Percentiles rank a stretch among this genome's conserved stretches.
phyloP scores from a whole-genome alignment of 2,888 invertebrate species.

The Drosophila limbata region DNA sequence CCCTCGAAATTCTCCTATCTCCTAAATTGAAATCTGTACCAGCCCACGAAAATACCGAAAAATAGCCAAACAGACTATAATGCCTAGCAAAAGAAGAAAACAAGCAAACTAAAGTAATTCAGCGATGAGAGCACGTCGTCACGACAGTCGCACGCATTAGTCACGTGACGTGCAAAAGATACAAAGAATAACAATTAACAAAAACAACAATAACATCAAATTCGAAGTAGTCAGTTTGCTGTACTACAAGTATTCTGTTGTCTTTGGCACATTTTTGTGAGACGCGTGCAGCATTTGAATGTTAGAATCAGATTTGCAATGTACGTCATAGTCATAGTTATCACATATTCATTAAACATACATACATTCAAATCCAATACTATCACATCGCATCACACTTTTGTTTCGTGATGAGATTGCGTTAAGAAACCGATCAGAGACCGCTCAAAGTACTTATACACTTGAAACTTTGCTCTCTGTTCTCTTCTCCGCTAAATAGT shows the following conservation, averaged over 20 bases:
- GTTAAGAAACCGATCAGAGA: conserved; percentile 2
- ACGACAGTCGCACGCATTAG: neutral
- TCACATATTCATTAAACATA: conserved; percentile 8
- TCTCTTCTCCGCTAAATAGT: conserved; percentile 28
- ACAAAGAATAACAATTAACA: conserved; percentile 5
- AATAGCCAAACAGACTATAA: neutral
- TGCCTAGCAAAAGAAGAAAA: conserved; percentile 1
- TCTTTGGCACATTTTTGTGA: conserved; percentile 21
- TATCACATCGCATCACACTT: conserved; percentile 36
- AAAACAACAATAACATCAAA: neutral
- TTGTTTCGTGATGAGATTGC: conserved; percentile 37
- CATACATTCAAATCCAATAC: neutral
- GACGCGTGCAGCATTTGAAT: conserved; percentile 33
- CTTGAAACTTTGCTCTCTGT: neutral
- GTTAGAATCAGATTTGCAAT: conserved; percentile 33
- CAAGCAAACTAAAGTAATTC: neutral
- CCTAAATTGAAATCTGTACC: neutral
- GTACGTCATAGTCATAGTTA: conserved; percentile 48
- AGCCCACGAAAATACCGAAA: neutral
- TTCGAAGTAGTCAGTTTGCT: neutral
- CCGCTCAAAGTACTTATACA: conserved; percentile 1
- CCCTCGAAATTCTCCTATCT: neutral
- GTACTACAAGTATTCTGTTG: conserved; percentile 11
- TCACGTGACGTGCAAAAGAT: conserved; percentile 10
- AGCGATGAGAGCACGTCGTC: conserved; percentile 1